Conservation (phyloP, 64 coral and sea anemone genomes). For the Actinia tenebrosa region DNA sequence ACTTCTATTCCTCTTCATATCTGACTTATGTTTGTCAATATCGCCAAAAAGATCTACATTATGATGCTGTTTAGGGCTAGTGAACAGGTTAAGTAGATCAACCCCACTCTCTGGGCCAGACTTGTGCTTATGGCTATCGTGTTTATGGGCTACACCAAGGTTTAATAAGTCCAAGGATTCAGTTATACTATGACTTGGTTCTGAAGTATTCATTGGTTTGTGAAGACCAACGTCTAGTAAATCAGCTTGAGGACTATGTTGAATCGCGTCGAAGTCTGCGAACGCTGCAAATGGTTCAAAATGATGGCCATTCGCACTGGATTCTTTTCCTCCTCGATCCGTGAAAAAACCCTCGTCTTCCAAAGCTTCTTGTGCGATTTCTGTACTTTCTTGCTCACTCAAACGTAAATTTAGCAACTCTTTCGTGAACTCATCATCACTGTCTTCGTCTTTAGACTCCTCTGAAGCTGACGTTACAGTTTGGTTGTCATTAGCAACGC, state of each 20-base stretch:
- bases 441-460: slow-evolving; percentile 29
- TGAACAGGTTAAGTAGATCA: slow-evolving; percentile 73
- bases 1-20: slow-evolving; percentile 68
- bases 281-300: slow-evolving; percentile 1
- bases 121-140: neutral
- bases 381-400: neutral
- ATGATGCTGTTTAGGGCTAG: slow-evolving; percentile 55
- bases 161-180: slow-evolving; percentile 34
- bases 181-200: neutral
- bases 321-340: neutral
- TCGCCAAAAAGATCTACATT: slow-evolving; percentile 84
- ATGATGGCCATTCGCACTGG: neutral
- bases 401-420: slow-evolving; percentile 37
- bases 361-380: slow-evolving; percentile 5
- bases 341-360: slow-evolving; percentile 53
- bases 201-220: neutral
- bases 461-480: neutral
- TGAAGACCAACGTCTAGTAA: slow-evolving; percentile 20
- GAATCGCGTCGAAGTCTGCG: neutral
- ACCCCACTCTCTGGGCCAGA: slow-evolving; percentile 38
- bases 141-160: slow-evolving; percentile 22
- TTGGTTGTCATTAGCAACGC: neutral
- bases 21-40: slow-evolving; percentile 34
- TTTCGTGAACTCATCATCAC: slow-evolving; percentile 73
- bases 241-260: slow-evolving; percentile 26